Conservation (phyloP, 2,113 vertebrate species). For the Peromyscus polionotus region DNA sequence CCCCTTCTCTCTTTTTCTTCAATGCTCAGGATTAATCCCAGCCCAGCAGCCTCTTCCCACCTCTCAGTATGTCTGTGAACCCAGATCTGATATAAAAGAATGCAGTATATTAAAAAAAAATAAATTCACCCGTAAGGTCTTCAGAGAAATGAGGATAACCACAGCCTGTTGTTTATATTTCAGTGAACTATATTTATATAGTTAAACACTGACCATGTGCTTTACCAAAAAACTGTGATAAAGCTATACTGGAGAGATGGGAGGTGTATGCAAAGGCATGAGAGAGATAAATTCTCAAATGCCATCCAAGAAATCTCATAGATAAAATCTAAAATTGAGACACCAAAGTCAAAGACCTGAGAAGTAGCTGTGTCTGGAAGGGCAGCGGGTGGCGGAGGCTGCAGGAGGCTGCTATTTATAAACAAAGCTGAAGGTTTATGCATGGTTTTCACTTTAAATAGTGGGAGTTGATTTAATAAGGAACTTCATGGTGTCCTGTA, state of each 20-base stretch:
- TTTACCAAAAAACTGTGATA: not conserved
- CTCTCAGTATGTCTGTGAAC: not conserved
- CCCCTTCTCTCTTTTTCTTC: no score
- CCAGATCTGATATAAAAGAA: not conserved
- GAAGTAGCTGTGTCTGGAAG: not conserved
- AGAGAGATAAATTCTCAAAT: not conserved
- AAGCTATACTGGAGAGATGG: not conserved
- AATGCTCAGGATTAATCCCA: not conserved
- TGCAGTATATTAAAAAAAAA: not conserved
- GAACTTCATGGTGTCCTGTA: not conserved
- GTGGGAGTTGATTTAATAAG: not conserved
- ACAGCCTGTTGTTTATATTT: not conserved
- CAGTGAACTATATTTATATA: not conserved
- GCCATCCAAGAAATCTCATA: constrained; percentile 20
- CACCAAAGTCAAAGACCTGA: not conserved
- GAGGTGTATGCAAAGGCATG: not conserved
- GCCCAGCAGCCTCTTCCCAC: not conserved
- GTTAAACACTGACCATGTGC: not conserved
- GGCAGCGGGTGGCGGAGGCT: not conserved
- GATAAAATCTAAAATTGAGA: constrained; percentile 24
- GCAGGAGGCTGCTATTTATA: not conserved
- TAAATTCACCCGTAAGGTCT: not conserved
- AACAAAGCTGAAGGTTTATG: not conserved
- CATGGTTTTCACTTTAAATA: constrained; percentile 18
- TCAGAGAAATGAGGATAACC: not conserved